phyloP scores from a whole-genome alignment of 2,113 vertebrate genomes.

The Ploceus nigricollis region DNA sequence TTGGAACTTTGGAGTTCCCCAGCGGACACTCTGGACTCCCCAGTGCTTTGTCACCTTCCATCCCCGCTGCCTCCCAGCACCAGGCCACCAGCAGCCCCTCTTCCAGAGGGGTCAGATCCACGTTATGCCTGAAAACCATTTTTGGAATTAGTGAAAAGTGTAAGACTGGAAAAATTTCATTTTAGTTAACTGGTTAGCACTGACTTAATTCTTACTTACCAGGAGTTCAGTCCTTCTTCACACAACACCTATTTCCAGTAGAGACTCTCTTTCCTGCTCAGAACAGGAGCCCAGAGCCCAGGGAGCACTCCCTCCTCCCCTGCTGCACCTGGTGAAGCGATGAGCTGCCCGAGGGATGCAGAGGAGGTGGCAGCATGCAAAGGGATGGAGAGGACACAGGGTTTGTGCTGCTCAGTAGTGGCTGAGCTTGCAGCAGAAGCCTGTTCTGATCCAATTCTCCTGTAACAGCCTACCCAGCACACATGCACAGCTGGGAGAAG shows the following conservation, averaged over 20 bases:
- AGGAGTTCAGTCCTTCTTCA: background rate
- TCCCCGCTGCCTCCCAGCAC: background rate
- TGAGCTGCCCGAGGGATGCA: background rate
- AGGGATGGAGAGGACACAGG: fast-evolving
- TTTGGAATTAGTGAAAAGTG: background rate
- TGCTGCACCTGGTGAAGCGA: fast-evolving
- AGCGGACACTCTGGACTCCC: background rate
- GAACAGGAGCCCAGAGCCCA: background rate
- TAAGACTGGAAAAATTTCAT: slow-evolving; percentile 29
- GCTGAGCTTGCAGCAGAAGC: background rate
- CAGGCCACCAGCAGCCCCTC: background rate
- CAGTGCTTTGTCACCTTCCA: background rate
- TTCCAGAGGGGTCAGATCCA: background rate
- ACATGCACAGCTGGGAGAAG: background rate
- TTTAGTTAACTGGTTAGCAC: background rate
- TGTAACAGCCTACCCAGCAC: background rate
- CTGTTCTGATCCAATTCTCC: background rate
- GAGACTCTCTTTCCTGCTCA: background rate
- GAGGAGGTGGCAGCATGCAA: background rate
- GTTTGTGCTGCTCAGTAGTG: background rate
- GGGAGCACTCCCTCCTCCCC: background rate
- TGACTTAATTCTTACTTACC: slow-evolving; percentile 6
- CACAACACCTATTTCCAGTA: background rate
- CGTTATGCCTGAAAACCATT: background rate
- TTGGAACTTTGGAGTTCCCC: background rate